Percentiles rank a stretch among this genome's conserved stretches.
phyloP scores from a whole-genome alignment of 1,140 invertebrate genomes.

The Drosophila sproati region DNA sequence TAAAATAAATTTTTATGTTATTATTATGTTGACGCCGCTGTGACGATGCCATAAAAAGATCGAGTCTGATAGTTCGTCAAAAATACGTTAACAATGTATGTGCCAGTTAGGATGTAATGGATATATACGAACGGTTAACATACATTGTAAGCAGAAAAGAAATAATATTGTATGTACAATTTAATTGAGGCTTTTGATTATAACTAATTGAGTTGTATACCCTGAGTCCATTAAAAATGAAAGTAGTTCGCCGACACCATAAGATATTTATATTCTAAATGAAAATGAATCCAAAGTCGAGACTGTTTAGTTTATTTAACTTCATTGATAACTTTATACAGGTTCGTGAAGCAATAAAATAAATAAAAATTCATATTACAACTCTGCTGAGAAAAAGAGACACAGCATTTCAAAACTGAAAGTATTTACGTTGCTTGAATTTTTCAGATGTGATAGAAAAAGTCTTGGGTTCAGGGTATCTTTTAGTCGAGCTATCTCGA shows the following conservation, averaged over 20 bases:
- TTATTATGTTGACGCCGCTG: slow-evolving; percentile 77
- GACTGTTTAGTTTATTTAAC: too few relatives aligned
- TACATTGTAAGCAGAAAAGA: neutral
- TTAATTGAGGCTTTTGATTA: slow-evolving; percentile 2
- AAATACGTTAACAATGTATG: slow-evolving; percentile 45
- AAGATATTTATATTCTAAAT: too few relatives aligned
- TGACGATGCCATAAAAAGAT: slow-evolving; percentile 53
- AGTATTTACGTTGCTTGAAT: too few relatives aligned
- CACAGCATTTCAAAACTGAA: too few relatives aligned
- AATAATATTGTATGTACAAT: slow-evolving; percentile 18
- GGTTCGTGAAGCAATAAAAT: too few relatives aligned
- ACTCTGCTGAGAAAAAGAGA: too few relatives aligned
- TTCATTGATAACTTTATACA: too few relatives aligned
- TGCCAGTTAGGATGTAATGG: slow-evolving; percentile 24
- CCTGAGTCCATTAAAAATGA: too few relatives aligned
- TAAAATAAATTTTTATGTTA: slow-evolving; percentile 83
- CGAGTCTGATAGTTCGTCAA: slow-evolving; percentile 37
- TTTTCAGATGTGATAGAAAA: neutral
- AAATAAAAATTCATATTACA: too few relatives aligned
- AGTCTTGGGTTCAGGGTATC: neutral
- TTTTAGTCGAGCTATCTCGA: neutral
- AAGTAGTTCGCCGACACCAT: too few relatives aligned
- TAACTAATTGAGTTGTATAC: too few relatives aligned
- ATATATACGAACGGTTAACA: neutral
- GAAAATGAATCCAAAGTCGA: too few relatives aligned